Evolutionary conservation across 2,113 vertebrate species (phyloP).

Genomic region (Zosterops borbonicus): DNA sequence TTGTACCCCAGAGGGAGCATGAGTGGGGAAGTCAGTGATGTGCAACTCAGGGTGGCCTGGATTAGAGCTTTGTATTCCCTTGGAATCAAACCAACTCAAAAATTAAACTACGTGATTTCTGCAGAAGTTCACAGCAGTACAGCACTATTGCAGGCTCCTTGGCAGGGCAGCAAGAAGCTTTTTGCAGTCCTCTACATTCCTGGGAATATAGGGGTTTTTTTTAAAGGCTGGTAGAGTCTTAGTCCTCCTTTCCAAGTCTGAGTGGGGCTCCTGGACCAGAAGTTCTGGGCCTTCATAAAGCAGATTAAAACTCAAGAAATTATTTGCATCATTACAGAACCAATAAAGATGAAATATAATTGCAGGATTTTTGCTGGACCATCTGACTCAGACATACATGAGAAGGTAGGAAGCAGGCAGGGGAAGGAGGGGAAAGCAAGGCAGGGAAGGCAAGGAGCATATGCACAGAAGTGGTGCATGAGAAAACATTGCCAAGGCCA

Average conservation of each 20-base stretch:
- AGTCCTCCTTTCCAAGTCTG: not conserved
- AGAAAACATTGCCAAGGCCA: conserved; percentile 35
- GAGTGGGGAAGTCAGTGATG: not conserved
- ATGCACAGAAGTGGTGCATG: not conserved
- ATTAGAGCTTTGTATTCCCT: not conserved
- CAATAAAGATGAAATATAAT: not conserved
- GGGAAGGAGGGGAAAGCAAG: not conserved
- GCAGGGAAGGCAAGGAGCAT: not conserved
- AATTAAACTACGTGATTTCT: not conserved
- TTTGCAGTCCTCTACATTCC: not conserved
- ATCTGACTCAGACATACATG: not conserved
- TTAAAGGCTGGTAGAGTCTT: not conserved
- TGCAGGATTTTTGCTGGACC: not conserved
- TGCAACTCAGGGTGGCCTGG: not conserved
- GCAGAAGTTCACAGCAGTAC: not conserved
- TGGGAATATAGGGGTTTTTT: not conserved
- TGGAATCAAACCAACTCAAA: not conserved
- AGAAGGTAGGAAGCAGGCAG: not conserved
- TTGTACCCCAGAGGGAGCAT: not conserved
- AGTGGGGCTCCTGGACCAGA: not conserved
- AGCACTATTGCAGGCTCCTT: not conserved
- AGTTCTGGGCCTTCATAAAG: not conserved
- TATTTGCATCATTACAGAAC: not conserved
- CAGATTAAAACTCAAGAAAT: not conserved
- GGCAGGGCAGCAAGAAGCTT: not conserved